phyloP scores from a whole-genome alignment of 2,888 invertebrate species.

The Apotomis turbidana region DNA sequence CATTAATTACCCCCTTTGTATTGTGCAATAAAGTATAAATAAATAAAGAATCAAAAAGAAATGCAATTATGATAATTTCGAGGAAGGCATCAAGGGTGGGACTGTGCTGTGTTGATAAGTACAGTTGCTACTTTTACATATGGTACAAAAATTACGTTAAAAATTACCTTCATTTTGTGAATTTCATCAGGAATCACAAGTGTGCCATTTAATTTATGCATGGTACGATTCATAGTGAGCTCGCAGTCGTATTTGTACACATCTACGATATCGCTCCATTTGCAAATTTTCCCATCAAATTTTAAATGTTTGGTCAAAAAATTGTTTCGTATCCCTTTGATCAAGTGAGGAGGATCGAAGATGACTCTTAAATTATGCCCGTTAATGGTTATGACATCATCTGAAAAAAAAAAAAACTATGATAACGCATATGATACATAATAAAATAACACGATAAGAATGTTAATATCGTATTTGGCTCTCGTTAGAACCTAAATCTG shows the following conservation, averaged over 20 bases:
- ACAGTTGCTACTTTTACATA: not conserved
- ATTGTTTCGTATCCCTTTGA: not conserved
- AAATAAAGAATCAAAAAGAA: too few species aligned
- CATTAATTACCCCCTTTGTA: too few species aligned
- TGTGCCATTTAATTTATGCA: conserved; percentile 1
- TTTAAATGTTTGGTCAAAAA: not conserved
- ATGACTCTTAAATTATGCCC: not conserved
- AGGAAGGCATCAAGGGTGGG: too few species aligned
- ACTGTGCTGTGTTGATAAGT: too few species aligned
- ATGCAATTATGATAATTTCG: too few species aligned
- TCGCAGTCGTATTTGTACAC: not conserved
- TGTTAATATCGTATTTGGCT: too few species aligned
- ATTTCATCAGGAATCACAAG: conserved; percentile 1
- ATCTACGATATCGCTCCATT: not conserved
- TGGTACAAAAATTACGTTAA: not conserved
- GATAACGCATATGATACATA: too few species aligned
- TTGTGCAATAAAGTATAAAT: too few species aligned
- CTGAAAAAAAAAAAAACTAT: not conserved
- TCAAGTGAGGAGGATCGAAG: not conserved
- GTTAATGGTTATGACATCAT: not conserved
- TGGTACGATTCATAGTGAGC: too few species aligned
- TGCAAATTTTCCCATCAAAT: not conserved
- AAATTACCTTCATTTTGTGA: conserved; percentile 9
- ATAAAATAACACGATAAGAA: too few species aligned
- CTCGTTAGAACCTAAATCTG: too few species aligned